Evolutionary conservation across 2,113 vertebrate species (phyloP).

Genomic region (Rhodinocichla rosea): DNA sequence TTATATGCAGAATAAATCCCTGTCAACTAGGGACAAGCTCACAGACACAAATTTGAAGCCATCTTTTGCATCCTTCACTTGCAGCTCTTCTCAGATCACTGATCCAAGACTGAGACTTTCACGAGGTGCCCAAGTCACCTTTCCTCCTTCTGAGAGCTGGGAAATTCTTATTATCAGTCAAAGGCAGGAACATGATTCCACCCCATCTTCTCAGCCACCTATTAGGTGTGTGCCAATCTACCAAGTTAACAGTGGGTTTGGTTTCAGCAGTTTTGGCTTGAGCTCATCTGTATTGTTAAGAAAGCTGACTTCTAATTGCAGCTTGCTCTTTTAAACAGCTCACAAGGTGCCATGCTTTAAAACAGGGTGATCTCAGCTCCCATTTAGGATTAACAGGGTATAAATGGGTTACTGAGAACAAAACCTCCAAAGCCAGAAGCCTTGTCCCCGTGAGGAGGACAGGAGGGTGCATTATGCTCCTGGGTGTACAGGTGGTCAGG

Average conservation of each 20-base stretch:
- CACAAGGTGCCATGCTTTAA: slow-evolving; percentile 8
- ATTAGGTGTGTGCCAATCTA: neutral
- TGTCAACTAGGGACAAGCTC: neutral
- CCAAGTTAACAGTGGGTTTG: neutral
- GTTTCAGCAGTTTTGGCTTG: neutral
- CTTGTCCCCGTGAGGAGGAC: neutral
- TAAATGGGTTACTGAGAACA: neutral
- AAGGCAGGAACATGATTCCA: neutral
- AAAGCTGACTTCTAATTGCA: slow-evolving; percentile 2
- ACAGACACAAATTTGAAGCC: neutral
- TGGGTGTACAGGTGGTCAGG: slow-evolving; percentile 43
- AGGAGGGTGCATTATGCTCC: slow-evolving; percentile 19
- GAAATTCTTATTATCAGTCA: neutral
- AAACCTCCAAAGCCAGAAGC: neutral
- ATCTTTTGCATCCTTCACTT: neutral
- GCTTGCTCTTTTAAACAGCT: slow-evolving; percentile 11
- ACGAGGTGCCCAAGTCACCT: neutral
- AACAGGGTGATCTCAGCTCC: slow-evolving; percentile 14
- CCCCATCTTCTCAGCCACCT: neutral
- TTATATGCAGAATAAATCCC: neutral
- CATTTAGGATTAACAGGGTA: neutral
- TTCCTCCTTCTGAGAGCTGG: neutral
- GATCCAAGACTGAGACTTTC: neutral
- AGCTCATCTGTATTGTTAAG: neutral
- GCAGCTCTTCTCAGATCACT: neutral